Evolutionary conservation across 2,797 vertebrate genomes (phyloP), one percentile per base, ranked within the genome.

Genomic region (Schizothorax lantsangensis): DNA sequence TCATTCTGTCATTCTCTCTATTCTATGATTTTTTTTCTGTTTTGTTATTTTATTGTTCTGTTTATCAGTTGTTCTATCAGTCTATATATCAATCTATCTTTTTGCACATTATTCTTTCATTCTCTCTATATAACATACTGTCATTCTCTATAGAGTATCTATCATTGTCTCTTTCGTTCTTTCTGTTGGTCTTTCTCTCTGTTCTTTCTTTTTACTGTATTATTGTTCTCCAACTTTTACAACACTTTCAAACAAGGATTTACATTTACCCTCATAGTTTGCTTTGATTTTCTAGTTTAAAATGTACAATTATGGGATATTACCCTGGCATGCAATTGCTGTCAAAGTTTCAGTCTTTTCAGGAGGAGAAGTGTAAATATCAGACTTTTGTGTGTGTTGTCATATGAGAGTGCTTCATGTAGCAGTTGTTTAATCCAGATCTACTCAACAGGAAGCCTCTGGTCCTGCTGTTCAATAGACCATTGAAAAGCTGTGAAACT

Each of bases 131-230:
- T 64, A 30, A 64, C 85, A 89, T 86, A 68, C 89, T 93, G 80
- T 93, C 92, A 91, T 92, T 93, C 92, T 87, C 92, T 90, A 92
- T 92, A 15, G 12, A 49, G 91, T 91, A 88, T 15, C 88, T 89
- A 92, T 93, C 93, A 94, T 91, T 90, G 88, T 86, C 71, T 93
- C 92, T 74, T 15, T 49, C 26, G 1, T 49, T 74, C 15, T 74
- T 49, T 74, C 0, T 8, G n/a, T 73, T 45, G 92, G 92, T 91
- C 91, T 89, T 89, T 84, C 74, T 90, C 88, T 88, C 87, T 87
- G 87, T 85, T 88, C 89, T 90, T 88, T 90, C 73, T 84, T 74
- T 91, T 90, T 90, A 92, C 93, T 90, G 88, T 91, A 88, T 92
- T 91, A 91, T 83, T 49, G 87, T 79, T 81, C 88, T 92, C 86